Evolutionary conservation across 2,113 vertebrate genomes (phyloP), one percentile per base, ranked within the genome.

Genomic region (Esox niger): DNA sequence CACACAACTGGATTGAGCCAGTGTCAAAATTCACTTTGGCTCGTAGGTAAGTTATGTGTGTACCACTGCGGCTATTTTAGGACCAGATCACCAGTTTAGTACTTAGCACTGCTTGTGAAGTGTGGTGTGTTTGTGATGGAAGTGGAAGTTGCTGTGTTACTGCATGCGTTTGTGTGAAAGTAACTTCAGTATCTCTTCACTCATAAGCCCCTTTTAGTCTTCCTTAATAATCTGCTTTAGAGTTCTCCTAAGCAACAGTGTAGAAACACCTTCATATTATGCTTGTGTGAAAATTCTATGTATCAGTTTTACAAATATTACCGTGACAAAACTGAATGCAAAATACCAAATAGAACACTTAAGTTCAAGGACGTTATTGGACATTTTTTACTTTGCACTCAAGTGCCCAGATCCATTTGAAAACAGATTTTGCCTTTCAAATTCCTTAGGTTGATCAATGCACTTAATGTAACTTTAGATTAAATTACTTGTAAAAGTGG

Each of bases 1-100:
- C n/a, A n/a, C n/a, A n/a, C n/a, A n/a, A n/a, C n/a, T 47, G 71
- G 38, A 27, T 64, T 47, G 68, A 68, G 27, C 75, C 68, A 64
- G 58, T 65, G 65, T 71, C 66, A 62, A 69, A 62, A 74, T 79
- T 83, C 69, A 78, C 75, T 72, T 81, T 81, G 78, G 79, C 66
- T 79, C 71, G 76, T 65, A 80, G 76, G 54, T 68, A 60, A 15
- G 35, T 47, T 68, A 68, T 74, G 67, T 73, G 29, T 32, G 29
- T 59, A 73, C 69, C 62, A 67, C 62, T 0, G 32, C 58, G 68
- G 74, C 79, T 91, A 88, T 90, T 91, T 87, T 72, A 69, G 82
- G 74, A 73, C 70, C 64, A 27, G 54, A 57, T 33, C 70, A 78
- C 80, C 63, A 56, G 84, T 81, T 86, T 85, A 82, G 82, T 61